phyloP scores from a whole-genome alignment of 2,888 invertebrate genomes.

The Sussaba pulchella region DNA sequence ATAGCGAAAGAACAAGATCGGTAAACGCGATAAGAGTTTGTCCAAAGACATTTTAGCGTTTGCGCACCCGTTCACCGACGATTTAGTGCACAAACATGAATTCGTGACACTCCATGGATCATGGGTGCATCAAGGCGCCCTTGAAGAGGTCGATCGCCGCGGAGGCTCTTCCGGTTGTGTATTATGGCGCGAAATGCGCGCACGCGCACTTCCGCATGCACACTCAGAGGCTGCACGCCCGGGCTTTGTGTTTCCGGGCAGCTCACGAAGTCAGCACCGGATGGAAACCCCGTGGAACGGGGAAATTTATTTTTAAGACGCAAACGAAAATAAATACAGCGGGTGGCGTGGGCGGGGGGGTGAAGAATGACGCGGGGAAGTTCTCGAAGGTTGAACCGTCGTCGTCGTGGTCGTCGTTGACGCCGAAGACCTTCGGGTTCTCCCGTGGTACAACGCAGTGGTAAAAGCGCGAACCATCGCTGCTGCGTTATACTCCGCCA shows the following conservation, averaged over 20 bases:
- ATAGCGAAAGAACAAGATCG: slow-evolving; percentile 31
- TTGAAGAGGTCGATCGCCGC: slow-evolving; percentile 51
- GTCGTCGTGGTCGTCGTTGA: too few relatives aligned
- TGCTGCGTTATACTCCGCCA: slow-evolving; percentile 1
- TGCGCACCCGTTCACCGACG: slow-evolving; percentile 32
- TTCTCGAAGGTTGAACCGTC: slow-evolving; percentile 50
- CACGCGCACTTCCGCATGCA: slow-evolving; percentile 46
- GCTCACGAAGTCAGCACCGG: too few relatives aligned
- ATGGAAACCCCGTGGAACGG: slow-evolving; percentile 61
- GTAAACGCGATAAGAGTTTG: neutral
- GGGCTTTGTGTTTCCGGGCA: too few relatives aligned
- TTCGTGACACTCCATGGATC: slow-evolving; percentile 19
- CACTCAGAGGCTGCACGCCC: neutral
- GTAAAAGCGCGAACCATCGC: slow-evolving; percentile 6
- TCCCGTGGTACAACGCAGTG: slow-evolving; percentile 40
- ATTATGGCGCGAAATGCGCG: slow-evolving; percentile 21
- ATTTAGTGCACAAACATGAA: slow-evolving; percentile 41
- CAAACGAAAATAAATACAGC: slow-evolving; percentile 72
- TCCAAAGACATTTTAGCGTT: slow-evolving; percentile 15
- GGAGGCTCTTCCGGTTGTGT: slow-evolving; percentile 57
- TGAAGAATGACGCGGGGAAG: slow-evolving; percentile 13
- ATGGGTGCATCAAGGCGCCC: slow-evolving; percentile 31
- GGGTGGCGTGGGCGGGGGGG: slow-evolving; percentile 31
- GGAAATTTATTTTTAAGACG: slow-evolving; percentile 75
- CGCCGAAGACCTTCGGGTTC: slow-evolving; percentile 58